Conservation (phyloP, 2,797 vertebrate genomes). For the Halcyon leucocephala region DNA sequence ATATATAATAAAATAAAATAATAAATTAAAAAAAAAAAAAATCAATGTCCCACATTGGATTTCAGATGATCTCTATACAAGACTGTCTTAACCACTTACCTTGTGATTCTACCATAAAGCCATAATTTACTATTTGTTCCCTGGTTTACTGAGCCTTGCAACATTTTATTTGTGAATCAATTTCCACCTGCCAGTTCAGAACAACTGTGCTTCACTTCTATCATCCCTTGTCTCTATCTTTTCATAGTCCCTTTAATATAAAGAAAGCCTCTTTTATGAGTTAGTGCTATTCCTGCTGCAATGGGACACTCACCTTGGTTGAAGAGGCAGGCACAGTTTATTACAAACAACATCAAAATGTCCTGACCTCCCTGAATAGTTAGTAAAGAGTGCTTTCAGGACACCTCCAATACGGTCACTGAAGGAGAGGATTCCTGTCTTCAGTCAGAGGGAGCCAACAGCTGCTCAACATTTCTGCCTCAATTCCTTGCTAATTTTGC, state of each 20-base stretch:
- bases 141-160: background rate
- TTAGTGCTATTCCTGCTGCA: background rate
- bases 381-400: background rate
- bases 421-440: background rate
- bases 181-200: conserved; percentile 14
- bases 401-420: background rate
- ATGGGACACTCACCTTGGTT: background rate
- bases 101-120: conserved; percentile 4
- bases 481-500: background rate
- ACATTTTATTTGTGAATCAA: conserved; percentile 38
- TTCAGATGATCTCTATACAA: background rate
- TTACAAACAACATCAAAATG: background rate
- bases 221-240: background rate
- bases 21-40: background rate
- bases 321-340: background rate
- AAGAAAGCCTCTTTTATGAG: background rate
- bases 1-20: background rate
- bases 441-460: background rate
- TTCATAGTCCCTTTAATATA: background rate
- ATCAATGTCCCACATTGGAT: background rate
- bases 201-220: background rate
- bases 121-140: background rate
- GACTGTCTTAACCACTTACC: background rate
- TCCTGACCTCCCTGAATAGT: background rate
- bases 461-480: background rate